A percentile compares a stretch with the other conserved stretches of the same genome.
These are phyloP conservation scores for Anthopleura sola DNA, from an alignment of 64 coral and sea anemone genomes.

Conservation along the genomic window DNA sequence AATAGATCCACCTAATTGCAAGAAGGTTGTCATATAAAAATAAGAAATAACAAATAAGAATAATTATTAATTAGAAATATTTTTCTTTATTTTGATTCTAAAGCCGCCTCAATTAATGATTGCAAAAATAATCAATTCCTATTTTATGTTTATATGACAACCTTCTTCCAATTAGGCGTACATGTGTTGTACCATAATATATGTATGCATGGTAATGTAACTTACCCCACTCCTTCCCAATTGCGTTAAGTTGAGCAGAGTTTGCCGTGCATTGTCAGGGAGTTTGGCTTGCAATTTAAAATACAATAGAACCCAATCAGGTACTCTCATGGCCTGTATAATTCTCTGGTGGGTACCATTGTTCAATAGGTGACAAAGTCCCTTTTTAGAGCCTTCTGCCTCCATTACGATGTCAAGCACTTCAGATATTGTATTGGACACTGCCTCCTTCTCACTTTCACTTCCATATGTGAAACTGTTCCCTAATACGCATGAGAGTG, in stretches of 20 bases:
- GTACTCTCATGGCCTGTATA: slow-evolving; percentile 13
- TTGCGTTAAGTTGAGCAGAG: slow-evolving; percentile 23
- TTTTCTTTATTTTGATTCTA: too few species aligned
- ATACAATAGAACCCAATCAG: slow-evolving; percentile 25
- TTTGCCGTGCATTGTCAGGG: slow-evolving; percentile 27
- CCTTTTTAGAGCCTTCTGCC: background rate
- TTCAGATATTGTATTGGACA: slow-evolving; percentile 9
- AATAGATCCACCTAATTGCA: too few species aligned
- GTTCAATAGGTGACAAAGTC: background rate
- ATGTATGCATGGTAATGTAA: background rate
- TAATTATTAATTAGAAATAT: too few species aligned
- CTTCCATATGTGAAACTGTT: background rate
- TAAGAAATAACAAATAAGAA: too few species aligned
- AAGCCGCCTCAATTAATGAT: too few species aligned
- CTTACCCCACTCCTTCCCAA: slow-evolving; percentile 32
- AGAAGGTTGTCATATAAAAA: too few species aligned
- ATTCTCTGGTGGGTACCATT: background rate
- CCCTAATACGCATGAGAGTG: background rate
- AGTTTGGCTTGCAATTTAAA: slow-evolving; percentile 17
- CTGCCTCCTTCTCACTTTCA: slow-evolving; percentile 2
- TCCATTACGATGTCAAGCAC: slow-evolving; percentile 23
- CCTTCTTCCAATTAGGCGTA: too few species aligned
- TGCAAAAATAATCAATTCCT: too few species aligned
- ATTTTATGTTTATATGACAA: too few species aligned
- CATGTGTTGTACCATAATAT: background rate